Evolutionary conservation across 2,797 vertebrate species (phyloP).

Genomic region (Cichlasoma orientale): DNA sequence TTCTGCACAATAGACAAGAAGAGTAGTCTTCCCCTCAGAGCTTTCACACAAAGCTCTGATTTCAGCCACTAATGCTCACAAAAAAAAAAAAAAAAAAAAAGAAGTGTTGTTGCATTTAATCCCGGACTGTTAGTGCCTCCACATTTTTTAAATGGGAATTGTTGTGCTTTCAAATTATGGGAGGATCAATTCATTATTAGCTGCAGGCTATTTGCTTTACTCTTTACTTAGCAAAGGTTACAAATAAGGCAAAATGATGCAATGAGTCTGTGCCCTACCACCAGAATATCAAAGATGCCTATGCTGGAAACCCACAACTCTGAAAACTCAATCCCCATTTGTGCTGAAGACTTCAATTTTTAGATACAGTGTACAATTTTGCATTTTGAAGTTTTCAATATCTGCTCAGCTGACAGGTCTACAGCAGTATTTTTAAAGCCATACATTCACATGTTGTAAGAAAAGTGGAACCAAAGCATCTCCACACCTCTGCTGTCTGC

Average conservation of each 20-base stretch:
- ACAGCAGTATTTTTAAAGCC: not conserved
- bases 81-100: too few species aligned
- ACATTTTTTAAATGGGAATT: not conserved
- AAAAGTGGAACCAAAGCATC: conserved; percentile 9
- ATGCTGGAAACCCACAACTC: not conserved
- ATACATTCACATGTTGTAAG: conserved; percentile 11
- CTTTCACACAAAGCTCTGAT: conserved; percentile 57
- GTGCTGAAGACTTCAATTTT: not conserved
- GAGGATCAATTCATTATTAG: not conserved
- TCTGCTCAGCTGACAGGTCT: not conserved
- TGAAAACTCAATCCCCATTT: too few species aligned
- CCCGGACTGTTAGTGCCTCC: not conserved
- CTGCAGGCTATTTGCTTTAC: not conserved
- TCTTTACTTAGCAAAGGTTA: not conserved
- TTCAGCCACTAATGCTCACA: conserved; percentile 21
- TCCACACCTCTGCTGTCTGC: not conserved
- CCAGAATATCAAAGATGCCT: not conserved
- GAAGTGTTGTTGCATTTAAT: not conserved
- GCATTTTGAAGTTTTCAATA: not conserved
- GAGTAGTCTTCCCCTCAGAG: conserved; percentile 12
- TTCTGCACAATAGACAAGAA: conserved; percentile 39
- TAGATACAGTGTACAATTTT: not conserved
- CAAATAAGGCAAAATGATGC: not conserved
- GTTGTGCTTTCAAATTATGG: not conserved
- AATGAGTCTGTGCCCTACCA: not conserved